phyloP scores from a whole-genome alignment of 2,113 vertebrate species.

The Lates calcarifer region DNA sequence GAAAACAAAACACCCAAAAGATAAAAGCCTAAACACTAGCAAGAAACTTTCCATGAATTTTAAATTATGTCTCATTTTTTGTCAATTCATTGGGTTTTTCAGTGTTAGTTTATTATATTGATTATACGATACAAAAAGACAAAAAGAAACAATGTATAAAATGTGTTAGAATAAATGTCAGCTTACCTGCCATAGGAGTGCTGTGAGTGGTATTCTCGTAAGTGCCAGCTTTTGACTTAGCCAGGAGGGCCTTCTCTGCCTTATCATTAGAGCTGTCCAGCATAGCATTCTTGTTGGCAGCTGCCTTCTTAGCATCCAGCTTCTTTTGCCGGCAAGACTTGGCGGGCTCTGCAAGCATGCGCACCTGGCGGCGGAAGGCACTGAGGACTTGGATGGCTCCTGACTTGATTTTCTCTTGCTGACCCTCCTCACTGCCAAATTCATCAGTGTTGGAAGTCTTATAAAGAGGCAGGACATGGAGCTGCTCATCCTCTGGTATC shows the following conservation, averaged over 20 bases:
- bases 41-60: neutral
- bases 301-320: constrained; percentile 92
- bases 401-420: constrained; percentile 92
- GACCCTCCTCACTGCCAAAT: constrained; percentile 92
- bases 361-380: constrained; percentile 92
- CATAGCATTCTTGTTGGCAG: constrained; percentile 89
- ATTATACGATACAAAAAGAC: neutral
- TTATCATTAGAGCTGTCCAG: constrained; percentile 87
- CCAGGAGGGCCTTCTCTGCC: constrained; percentile 87
- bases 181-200: constrained; percentile 77
- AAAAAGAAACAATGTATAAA: neutral
- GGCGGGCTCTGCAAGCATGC: constrained; percentile 93
- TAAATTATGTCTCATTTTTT: neutral
- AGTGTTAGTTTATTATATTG: neutral
- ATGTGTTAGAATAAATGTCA: constrained; percentile 13
- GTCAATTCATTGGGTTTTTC: neutral
- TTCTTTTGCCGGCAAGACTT: constrained; percentile 97
- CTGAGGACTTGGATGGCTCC: constrained; percentile 96
- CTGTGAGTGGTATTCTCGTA: constrained; percentile 79
- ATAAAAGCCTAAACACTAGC: neutral
- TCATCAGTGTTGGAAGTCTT: constrained; percentile 93
- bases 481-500: constrained; percentile 95
- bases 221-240: constrained; percentile 86
- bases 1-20: constrained; percentile 31
- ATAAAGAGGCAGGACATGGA: constrained; percentile 96